Base-by-base conservation (phyloP, 2,888 invertebrate genomes). In the Drosophila picticornis region DNA sequence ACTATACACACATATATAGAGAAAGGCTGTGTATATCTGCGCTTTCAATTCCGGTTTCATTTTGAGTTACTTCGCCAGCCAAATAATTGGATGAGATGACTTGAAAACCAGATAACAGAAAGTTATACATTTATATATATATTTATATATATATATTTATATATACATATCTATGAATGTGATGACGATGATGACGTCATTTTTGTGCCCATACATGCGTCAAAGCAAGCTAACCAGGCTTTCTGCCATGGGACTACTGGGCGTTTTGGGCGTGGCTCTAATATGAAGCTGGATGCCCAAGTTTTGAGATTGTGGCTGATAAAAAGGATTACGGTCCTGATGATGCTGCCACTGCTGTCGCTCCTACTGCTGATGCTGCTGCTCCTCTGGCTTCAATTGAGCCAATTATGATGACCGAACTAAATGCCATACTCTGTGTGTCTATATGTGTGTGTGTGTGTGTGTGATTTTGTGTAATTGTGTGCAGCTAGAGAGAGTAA, bases 81-180 rank as follows among this genome's bases (percentile, higher is more conserved):
- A 75, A 83, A 86, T 88, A 88, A 84, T 88, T 84, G 84, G 81
- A 84, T 55, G 36, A 38, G 38, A 66, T 75, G 77, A 81, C 66
- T 59, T 68, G 79, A 53, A 78, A 70, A 22, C 65, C 72, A 73
- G 66, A 81, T 72, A 71, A 71, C 53, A 69, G 22, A 16, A 22
- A 25, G 19, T 78, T 60, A 52, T 53, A 48, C 19, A 22, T 19
- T 31, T 13, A 32, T 32, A 40, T 53, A 48, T 22, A 22, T 19
- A 38, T 13, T 27, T 32, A 40, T 16, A 31, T 32, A 29, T 9
- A 13, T 19, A 32, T 6, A 29, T 11, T 25, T 19, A 3, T 25
- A 25, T 40, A 19, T 13, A n/a, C 34, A 22, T 46, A 27, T 56
- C 11, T 52, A 27, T 72, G 51, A 66, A 11, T 65, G 60, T 72